Evolutionary conservation across 2,113 vertebrate genomes (phyloP).

Genomic region (Hemibagrus wyckioides): DNA sequence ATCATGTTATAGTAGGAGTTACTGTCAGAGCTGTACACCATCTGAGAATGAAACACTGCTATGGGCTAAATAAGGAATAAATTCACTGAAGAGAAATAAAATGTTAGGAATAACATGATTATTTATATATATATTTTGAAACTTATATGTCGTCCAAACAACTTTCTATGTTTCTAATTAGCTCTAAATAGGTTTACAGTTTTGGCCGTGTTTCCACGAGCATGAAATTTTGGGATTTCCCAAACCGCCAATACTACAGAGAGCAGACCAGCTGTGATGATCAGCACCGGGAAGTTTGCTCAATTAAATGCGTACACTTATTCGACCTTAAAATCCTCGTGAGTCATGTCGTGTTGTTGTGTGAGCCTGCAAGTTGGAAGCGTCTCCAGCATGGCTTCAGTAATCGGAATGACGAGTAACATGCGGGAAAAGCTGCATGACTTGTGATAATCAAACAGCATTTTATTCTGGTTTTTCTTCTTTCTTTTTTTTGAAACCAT

Average conservation of each 20-base stretch:
- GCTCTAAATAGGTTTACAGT: slow-evolving; percentile 13
- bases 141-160: slow-evolving; percentile 7
- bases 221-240: slow-evolving; percentile 21
- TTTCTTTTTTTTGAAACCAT: not conserved
- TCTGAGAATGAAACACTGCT: not conserved
- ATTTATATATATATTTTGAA: not conserved
- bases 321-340: not conserved
- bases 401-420: not conserved
- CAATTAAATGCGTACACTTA: slow-evolving; percentile 23
- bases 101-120: not conserved
- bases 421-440: not conserved
- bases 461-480: not conserved
- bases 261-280: slow-evolving; percentile 10
- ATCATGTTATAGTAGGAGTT: not conserved
- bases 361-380: not conserved
- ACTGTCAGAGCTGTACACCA: not conserved
- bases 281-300: slow-evolving; percentile 11
- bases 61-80: not conserved
- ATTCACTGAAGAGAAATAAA: not conserved
- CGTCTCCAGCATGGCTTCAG: not conserved
- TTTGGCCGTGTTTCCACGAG: slow-evolving; percentile 20
- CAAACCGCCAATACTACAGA: not conserved
- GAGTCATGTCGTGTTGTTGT: not conserved
- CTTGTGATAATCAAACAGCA: not conserved
- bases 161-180: slow-evolving; percentile 17